phyloP scores from a whole-genome alignment of 1,140 invertebrate species.

The Drepana arcuata region DNA sequence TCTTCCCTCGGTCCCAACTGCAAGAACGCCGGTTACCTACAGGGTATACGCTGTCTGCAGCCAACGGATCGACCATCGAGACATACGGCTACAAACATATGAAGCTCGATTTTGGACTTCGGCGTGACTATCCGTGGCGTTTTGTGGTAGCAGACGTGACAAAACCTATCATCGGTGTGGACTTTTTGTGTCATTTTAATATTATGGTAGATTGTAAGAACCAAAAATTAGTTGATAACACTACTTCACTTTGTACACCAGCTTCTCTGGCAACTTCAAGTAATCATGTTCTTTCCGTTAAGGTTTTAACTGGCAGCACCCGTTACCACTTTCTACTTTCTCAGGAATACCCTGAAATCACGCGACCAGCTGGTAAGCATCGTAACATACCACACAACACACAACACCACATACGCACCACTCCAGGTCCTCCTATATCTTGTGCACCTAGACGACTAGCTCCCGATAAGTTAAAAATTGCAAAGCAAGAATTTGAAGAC shows the following conservation, averaged over 20 bases:
- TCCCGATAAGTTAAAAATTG: constrained; percentile 3
- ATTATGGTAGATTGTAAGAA: neutral
- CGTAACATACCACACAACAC: constrained; percentile 5
- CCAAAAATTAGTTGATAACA: constrained; percentile 4
- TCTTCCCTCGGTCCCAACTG: constrained; percentile 1
- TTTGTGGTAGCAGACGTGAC: constrained; percentile 10
- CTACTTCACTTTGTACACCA: neutral
- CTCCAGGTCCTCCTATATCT: constrained; percentile 5
- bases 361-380: constrained; percentile 6
- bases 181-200: constrained; percentile 7
- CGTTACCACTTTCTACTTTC: constrained; percentile 5
- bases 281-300: neutral
- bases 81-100: neutral
- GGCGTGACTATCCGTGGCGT: neutral
- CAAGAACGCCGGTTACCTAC: neutral
- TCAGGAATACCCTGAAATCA: constrained; percentile 7
- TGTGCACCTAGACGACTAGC: constrained; percentile 1
- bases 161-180: constrained; percentile 10
- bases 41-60: neutral
- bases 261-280: neutral
- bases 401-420: constrained; percentile 5
- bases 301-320: constrained; percentile 2
- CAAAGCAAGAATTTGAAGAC: constrained; percentile 1
- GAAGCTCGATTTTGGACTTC: neutral
- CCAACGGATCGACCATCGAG: neutral